A percentile compares a stretch with the other conserved stretches of the same genome.
Conservation (phyloP, 2,113 vertebrate genomes). For the Pampusana beccarii region DNA sequence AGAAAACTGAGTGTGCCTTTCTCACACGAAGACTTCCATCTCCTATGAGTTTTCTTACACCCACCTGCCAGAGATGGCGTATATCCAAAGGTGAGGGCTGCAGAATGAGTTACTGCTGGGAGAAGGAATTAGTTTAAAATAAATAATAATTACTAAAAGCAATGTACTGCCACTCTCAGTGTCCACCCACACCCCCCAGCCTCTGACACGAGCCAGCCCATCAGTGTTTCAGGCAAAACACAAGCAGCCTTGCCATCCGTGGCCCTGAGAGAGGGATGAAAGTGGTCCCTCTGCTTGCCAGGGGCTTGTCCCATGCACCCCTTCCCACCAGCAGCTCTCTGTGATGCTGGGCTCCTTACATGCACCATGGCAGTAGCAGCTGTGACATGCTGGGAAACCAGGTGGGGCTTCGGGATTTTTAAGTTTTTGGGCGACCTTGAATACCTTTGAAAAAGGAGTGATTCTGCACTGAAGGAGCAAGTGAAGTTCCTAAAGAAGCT, state of each 20-base stretch:
- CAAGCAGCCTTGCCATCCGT: not conserved
- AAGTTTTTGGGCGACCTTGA: not conserved
- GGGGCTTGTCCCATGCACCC: not conserved
- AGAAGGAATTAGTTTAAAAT: not conserved
- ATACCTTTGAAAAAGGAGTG: not conserved
- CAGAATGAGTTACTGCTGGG: not conserved
- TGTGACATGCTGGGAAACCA: not conserved
- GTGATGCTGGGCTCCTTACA: accelerated
- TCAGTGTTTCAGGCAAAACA: not conserved
- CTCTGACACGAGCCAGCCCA: not conserved
- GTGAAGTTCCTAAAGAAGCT: not conserved
- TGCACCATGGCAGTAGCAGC: accelerated
- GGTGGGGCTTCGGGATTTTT: not conserved
- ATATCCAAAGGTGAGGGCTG: not conserved
- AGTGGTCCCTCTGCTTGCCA: not conserved
- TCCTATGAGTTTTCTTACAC: not conserved
- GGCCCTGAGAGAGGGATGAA: not conserved
- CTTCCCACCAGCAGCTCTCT: not conserved
- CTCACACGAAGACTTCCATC: not conserved
- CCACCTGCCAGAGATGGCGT: not conserved
- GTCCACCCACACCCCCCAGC: not conserved
- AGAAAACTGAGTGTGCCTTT: not conserved
- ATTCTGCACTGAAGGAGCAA: not conserved
- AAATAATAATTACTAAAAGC: constrained; percentile 11
- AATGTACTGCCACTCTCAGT: not conserved